Evolutionary conservation across 2,797 vertebrate species (phyloP), one percentile per base, ranked within the genome.

Genomic region (Alauda arvensis): DNA sequence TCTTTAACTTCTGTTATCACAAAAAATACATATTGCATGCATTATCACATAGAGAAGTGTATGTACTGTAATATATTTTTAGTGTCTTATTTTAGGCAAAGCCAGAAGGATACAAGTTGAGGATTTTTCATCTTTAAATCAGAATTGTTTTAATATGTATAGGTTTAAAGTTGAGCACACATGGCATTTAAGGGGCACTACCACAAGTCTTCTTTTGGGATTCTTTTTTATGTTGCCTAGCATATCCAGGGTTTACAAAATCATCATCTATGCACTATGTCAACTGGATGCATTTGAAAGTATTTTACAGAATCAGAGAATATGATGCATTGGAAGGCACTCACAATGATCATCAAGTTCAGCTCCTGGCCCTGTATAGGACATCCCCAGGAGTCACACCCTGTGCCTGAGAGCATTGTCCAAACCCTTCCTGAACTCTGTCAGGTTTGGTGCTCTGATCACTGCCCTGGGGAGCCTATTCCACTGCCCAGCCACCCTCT

Each of bases 181-280:
- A 14, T 76, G 59, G 37, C 34, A 72, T 91, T 94, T 88, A 91
- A 90, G 46, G 62, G 72, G 8, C 55, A 59, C 42, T 65, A 55
- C 45, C 37, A 78, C 51, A 77, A 39, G 14, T 45, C 40, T 46
- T 43, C 63, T 88, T 40, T 43, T 7, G 21, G 12, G 6, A 48
- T 15, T 43, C 23, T 83, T 60, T 90, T 92, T 62, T 89, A 90
- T 21, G 31, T 60, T 65, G 25, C 49, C 88, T 55, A 67, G 14
- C 87, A 68, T 89, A 94, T 90, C 60, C 65, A 85, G 26, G 70
- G 48, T 77, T 93, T 95, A 81, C 31, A 92, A 90, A 95, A 85
- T 74, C 77, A 71, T 88, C 45, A 42, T 60, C 69, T 85, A 21
- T 77, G 43, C 40, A 45, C 8, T 52, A 74, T 51, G 51, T 82